Evolutionary conservation across 2,797 vertebrate genomes (phyloP), one percentile per base, ranked within the genome.

Genomic region (Semaprochilodus insignis): DNA sequence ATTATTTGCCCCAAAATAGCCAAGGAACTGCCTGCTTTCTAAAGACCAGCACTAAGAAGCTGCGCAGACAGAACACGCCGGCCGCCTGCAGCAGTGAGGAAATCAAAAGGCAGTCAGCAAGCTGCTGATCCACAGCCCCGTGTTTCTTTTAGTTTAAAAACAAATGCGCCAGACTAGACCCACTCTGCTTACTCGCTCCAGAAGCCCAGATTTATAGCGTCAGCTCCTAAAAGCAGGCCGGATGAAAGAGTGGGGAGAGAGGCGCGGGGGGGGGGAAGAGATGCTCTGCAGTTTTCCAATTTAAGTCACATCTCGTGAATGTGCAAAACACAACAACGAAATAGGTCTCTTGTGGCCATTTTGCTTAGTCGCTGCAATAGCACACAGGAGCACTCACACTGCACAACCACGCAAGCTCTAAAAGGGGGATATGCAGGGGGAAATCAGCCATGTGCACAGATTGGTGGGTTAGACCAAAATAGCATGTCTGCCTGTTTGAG

Each of bases 221-320:
- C 62, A 74, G 52, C 52, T 48, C 21, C 60, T 74, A 78, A 79
- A 74, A 74, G 72, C 40, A 79, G 52, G 48, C 71, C 74, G 51
- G 34, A 69, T 17, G 51, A 73, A 36, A 27, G 40, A 3, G 0
- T 6, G 1, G 40, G 16, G 5, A 34, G 25, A 2, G 14, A 5
- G 44, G 4, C 1, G 31, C 15, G 16, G 31, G 8, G 4, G 1
- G 1, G 2, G 15, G 10, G n/a, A 15, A 52, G 65, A 52, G 40
- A 51, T 75, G 74, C 51, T 57, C 48, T 51, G 70, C 62, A 52
- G n/a, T 51, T 84, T 66, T 63, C 36, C 73, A 74, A 84, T 84
- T 85, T 82, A 83, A 81, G 81, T 75, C 86, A 83, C 78, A 75
- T 87, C 83, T 78, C 74, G 74, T 81, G 36, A 86, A 80, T 84